Conservation (phyloP, 2,797 vertebrate genomes). For the Nannoperca australis region DNA sequence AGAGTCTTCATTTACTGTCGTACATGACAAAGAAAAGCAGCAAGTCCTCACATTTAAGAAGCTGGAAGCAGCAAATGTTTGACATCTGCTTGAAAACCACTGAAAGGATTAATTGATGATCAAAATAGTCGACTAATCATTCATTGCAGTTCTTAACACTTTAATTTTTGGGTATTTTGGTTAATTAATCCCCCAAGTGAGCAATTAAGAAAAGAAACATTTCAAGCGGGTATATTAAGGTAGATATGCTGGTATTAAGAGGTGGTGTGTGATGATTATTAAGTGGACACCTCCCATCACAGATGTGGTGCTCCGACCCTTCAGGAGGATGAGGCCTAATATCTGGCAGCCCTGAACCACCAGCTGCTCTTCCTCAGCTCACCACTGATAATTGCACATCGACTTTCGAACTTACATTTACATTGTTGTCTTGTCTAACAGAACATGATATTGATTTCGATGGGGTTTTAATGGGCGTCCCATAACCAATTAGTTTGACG, state of each 20-base stretch:
- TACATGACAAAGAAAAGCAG: too few species aligned
- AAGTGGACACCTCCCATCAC: slow-evolving; percentile 23
- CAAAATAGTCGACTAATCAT: too few species aligned
- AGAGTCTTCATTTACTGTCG: too few species aligned
- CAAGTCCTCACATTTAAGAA: too few species aligned
- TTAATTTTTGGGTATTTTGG: too few species aligned
- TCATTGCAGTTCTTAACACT: too few species aligned
- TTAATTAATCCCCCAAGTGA: background rate
- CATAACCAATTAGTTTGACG: slow-evolving; percentile 14
- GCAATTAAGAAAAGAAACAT: background rate
- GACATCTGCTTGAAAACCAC: too few species aligned
- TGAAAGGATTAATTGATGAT: too few species aligned
- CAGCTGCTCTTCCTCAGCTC: slow-evolving; percentile 55
- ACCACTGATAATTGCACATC: slow-evolving; percentile 34
- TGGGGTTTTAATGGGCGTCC: slow-evolving; percentile 40
- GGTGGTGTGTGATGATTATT: slow-evolving; percentile 15
- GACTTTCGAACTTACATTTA: slow-evolving; percentile 57
- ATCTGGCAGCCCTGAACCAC: slow-evolving; percentile 55
- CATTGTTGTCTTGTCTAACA: too few species aligned
- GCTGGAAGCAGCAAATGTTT: too few species aligned
- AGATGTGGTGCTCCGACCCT: slow-evolving; percentile 43
- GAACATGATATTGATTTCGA: slow-evolving; percentile 49
- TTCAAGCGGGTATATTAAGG: background rate
- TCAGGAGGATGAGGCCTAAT: slow-evolving; percentile 42
- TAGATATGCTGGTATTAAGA: background rate